A percentile compares a stretch with the other conserved stretches of the same genome.
Conservation (phyloP, 2,888 invertebrate genomes). For the Meganola albula region DNA sequence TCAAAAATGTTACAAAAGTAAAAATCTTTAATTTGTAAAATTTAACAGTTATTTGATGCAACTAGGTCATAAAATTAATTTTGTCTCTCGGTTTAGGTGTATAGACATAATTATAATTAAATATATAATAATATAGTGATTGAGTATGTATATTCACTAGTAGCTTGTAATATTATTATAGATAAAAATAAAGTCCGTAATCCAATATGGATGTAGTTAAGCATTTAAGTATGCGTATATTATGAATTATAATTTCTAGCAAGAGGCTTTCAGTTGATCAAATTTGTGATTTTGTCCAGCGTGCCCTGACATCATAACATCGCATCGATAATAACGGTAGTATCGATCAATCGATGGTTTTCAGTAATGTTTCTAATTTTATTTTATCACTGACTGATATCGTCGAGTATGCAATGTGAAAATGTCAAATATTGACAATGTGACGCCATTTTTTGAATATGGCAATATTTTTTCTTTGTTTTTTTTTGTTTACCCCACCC, state of each 20-base stretch:
- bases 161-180: conserved; percentile 33
- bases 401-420: conserved; percentile 5
- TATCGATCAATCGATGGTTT: conserved; percentile 5
- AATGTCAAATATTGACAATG: neutral
- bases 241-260: conserved; percentile 38
- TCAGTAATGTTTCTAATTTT: conserved; percentile 6
- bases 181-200: conserved; percentile 48
- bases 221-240: conserved; percentile 48
- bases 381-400: conserved; percentile 11
- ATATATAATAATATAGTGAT: conserved; percentile 30
- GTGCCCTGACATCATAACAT: conserved; percentile 16
- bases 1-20: no score
- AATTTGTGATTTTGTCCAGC: conserved; percentile 29
- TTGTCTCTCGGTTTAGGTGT: conserved; percentile 33
- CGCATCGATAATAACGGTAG: conserved; percentile 7
- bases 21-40: no score
- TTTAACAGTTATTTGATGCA: no score
- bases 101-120: conserved; percentile 33
- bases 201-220: conserved; percentile 50
- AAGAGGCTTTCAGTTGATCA: conserved; percentile 53
- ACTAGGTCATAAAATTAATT: conserved; percentile 26
- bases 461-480: conserved; percentile 11
- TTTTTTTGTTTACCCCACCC: neutral
- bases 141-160: conserved; percentile 35
- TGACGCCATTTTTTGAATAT: conserved; percentile 8